Evolutionary conservation across 2,888 invertebrate genomes (phyloP).

Genomic region (Drosophila pseudotakahashii): DNA sequence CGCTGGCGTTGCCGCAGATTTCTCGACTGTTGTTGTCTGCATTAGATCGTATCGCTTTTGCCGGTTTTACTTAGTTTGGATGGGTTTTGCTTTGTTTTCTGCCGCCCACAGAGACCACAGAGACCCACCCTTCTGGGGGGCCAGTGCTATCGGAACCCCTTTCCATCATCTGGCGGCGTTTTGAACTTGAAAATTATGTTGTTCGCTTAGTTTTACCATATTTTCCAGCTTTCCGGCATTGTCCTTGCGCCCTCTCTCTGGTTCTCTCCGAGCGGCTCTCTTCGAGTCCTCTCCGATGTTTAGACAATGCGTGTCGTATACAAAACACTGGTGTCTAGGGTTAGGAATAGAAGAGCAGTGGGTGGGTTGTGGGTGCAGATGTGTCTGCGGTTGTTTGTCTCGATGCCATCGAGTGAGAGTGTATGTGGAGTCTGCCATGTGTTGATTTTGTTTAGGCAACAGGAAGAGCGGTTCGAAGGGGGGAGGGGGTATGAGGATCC

Average conservation of each 20-base stretch:
- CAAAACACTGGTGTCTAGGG: constrained; percentile 48
- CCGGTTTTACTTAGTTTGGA: constrained; percentile 32
- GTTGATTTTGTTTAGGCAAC: constrained; percentile 47
- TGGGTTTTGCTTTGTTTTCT: constrained; percentile 31
- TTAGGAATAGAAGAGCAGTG: constrained; percentile 35
- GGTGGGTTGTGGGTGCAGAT: neutral
- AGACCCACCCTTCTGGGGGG: neutral
- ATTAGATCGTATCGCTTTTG: constrained; percentile 51
- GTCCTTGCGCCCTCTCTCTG: constrained; percentile 40
- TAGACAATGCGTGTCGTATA: constrained; percentile 67
- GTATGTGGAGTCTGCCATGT: constrained; percentile 21
- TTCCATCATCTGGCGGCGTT: constrained; percentile 63
- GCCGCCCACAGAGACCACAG: neutral
- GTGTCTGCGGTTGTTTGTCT: constrained; percentile 40
- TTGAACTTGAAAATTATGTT: constrained; percentile 77
- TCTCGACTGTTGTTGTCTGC: constrained; percentile 42
- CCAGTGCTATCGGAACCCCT: neutral
- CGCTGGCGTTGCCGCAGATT: constrained; percentile 22
- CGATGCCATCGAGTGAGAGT: neutral
- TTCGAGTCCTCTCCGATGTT: constrained; percentile 43
- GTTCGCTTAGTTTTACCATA: constrained; percentile 51
- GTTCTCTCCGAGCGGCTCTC: constrained; percentile 19
- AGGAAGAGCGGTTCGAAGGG: constrained; percentile 31
- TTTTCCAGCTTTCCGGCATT: constrained; percentile 29
- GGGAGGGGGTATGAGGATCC: neutral